Evolutionary conservation across 2,888 invertebrate species (phyloP), one percentile per base, ranked within the genome.

Genomic region (Coronaproctus castanopsis): DNA sequence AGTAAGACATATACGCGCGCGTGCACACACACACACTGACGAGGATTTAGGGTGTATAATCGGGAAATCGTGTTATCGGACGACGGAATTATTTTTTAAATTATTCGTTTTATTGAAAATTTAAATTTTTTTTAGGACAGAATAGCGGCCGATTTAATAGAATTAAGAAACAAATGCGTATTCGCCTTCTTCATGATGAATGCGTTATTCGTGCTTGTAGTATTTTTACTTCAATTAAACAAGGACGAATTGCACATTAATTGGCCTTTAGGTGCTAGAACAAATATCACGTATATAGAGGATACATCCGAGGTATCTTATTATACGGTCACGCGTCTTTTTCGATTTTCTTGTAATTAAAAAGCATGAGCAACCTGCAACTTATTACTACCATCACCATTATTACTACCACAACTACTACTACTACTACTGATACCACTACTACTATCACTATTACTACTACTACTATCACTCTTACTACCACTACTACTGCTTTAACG

Each of bases 181-280:
- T 92, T 93, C 76, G 90, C 89, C 73, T 95, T 96, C 83, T 87
- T 96, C 79, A 96, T 97, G 95, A 87, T 96, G 81, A 98, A 97
- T 83, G 90, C 95, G 75, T 83, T 97, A 73, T 97, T 96, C 83
- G 91, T 96, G 74, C 84, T 97, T 78, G 89, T 95, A 77, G 93
- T 97, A 72, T 91, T 97, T 78, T 86, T 97, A 76, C 86, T 98
- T 74, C 96, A 97, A 83, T 82, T 96, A 76, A 93, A 96, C 80
- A 95, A 95, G 83, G 91, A 93, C 79, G 88, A 89, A 77, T 83
- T 96, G 74, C 91, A 95, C 79, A 85, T 95, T 77, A 82, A 90
- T 78, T 95, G 95, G 95, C 95, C 93, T 72, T 81, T 91, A 72
- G 90, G 90, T 74, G 85, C 89, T 76, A 87, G 86, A 79, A 89